Percentiles rank a stretch among this genome's conserved stretches.
phyloP scores from a whole-genome alignment of 2,888 invertebrate genomes.

The Galeruca laticollis region DNA sequence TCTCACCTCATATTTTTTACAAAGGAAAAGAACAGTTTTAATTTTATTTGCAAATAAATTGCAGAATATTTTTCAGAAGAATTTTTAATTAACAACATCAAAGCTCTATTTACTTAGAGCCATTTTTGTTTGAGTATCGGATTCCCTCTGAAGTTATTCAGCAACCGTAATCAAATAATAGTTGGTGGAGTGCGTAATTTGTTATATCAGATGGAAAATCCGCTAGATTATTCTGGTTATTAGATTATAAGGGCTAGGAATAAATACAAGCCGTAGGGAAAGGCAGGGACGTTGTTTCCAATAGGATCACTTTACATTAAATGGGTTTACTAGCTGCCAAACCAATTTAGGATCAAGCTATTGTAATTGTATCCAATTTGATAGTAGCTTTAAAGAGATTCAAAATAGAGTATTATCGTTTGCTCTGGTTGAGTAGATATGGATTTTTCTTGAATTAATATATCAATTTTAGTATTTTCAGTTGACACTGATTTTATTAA shows the following conservation, averaged over 20 bases:
- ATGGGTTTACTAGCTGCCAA: background rate
- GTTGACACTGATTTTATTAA: too few species aligned
- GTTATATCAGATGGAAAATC: conserved; percentile 36
- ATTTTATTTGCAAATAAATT: background rate
- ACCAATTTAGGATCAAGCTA: background rate
- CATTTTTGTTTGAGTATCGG: conserved; percentile 18
- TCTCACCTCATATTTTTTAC: background rate
- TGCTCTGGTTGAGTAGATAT: too few species aligned
- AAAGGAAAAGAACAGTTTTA: too few species aligned
- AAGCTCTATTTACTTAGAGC: conserved; percentile 14
- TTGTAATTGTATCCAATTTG: background rate
- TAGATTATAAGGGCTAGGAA: conserved; percentile 35
- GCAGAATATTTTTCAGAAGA: background rate
- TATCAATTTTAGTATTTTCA: too few species aligned
- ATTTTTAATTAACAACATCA: conserved; percentile 10
- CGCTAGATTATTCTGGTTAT: conserved; percentile 34
- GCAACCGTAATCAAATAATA: conserved; percentile 28
- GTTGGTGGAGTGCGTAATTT: conserved; percentile 29
- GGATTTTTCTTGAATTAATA: too few species aligned
- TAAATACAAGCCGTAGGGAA: conserved; percentile 27
- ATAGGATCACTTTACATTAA: background rate
- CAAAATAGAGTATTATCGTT: too few species aligned
- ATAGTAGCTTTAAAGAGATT: background rate
- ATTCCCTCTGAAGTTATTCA: conserved; percentile 19
- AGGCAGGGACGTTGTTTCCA: conserved; percentile 1